Conservation (phyloP, 2,797 vertebrate genomes). For the Pyrocephalus nanus region DNA sequence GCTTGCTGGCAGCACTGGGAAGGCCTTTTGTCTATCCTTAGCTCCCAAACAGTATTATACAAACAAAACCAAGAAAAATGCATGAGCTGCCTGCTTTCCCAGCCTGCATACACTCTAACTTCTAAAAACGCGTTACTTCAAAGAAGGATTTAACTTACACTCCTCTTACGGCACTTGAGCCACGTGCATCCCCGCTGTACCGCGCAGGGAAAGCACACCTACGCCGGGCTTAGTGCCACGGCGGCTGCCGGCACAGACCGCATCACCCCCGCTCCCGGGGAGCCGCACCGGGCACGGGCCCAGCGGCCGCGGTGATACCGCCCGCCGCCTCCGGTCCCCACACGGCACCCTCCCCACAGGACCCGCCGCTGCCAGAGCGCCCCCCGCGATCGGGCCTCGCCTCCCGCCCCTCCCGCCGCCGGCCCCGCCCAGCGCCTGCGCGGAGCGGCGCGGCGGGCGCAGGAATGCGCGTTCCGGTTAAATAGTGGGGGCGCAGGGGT, state of each 20-base stretch:
- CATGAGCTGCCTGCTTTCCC: not conserved
- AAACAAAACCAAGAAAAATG: not conserved
- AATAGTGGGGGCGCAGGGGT: slow-evolving; percentile 52
- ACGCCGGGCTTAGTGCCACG: not conserved
- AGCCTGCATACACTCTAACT: rapidly evolving
- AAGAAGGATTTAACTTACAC: rapidly evolving
- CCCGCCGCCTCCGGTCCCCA: not conserved
- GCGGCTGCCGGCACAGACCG: not conserved
- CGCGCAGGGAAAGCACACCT: not conserved
- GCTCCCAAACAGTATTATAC: not conserved
- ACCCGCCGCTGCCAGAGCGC: not conserved
- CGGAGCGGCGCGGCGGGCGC: slow-evolving; percentile 26
- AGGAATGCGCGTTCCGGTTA: slow-evolving; percentile 62
- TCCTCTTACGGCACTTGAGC: rapidly evolving
- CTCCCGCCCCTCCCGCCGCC: not conserved
- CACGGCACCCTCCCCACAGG: too few relatives aligned
- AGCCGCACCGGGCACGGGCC: not conserved
- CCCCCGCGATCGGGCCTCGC: not conserved
- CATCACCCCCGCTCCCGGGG: not conserved
- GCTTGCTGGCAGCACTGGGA: rapidly evolving
- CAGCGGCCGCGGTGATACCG: not conserved
- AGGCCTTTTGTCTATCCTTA: not conserved
- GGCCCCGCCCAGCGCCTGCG: slow-evolving; percentile 55
- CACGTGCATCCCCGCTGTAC: rapidly evolving
- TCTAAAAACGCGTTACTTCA: not conserved